Base-by-base conservation (phyloP, 2,797 vertebrate species). In the Acestrorhynchus altus region DNA sequence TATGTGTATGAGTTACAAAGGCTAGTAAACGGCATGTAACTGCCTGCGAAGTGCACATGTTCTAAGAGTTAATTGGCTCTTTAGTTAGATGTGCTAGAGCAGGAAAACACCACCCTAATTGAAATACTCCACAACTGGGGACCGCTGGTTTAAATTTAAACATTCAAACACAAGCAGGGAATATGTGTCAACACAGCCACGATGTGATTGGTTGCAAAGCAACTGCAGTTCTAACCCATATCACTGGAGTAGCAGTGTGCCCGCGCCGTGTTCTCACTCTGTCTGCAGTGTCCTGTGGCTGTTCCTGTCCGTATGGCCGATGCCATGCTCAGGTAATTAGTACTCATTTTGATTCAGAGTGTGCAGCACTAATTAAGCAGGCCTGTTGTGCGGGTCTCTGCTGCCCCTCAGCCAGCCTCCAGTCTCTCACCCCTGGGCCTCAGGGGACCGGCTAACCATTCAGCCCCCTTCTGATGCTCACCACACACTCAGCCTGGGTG, bases 281-380 rank as follows among this genome's bases (percentile, higher is more conserved):
- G 28, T 2, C 24, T 44, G 73, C 28, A 24, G 31, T 9, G 9
- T 51, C 57, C 7, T 57, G 47, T 35, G 11, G 47, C 47, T n/a
- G 20, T 35, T 46, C 59, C 44, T 44, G 28, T 70, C 79, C 91
- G 91, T 93, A 89, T 89, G 91, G 89, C 89, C 76, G 81, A 86
- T 82, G 91, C 89, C 90, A 86, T 85, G 90, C 91, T 91, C 87
- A 89, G 91, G 93, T 94, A 95, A 95, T 97, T 96, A 96, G 92
- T 90, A 86, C 91, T 95, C 90, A 94, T 97, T 93, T 96, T 92
- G 90, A 85, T 74, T 88, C 87, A 90, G 88, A 92, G 92, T 91
- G 93, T 92, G 91, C 85, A 87, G 81, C 91, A 87, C 92, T 96
- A 97, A 97, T 97, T 95, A 96, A 93, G 87, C 76, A 89, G 88